Base-by-base conservation (phyloP, 2,888 invertebrate genomes). In the Apoda limacodes region DNA sequence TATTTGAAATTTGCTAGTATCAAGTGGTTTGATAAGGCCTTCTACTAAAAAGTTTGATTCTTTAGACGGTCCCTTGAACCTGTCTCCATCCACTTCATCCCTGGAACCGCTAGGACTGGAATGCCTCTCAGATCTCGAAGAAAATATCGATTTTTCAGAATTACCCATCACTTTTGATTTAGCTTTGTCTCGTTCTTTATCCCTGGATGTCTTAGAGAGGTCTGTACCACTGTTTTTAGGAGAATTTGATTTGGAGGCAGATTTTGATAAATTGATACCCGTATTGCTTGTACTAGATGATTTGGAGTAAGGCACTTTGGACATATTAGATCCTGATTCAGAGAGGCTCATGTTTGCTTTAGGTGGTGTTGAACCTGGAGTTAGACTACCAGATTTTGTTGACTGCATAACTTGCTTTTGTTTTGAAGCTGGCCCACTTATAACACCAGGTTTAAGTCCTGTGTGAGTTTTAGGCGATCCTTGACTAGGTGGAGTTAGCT, bases 1-100 rank as follows among this genome's bases (percentile, higher is more conserved):
- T 51, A 93, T 93, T 76, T 93, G 93, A 71, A 92, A 93, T 54
- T 91, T 93, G 34, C 89, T 89, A 32, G 87, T 88, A 49, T 93
- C 88, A 19, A 90, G 64, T 6, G 89, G 87, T 52, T 92, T 92
- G 49, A 90, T 90, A 32, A 90, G 75, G 6, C 90, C 88, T 51
- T 91, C 91, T 50, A 90, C 85, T 30, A 85, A 72, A 17, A 7
- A 7, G 30, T 85, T 85, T 10, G 88, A 82, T 2, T 87, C 85
- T 60, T 85, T 85, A 2, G 85, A 70, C 31, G 83, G 63, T 32
- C 68, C 52, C 53, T 91, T 90, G 50, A 84, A 87, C 21, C 85
- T 68, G 31, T 86, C 86, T 21, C 82, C 82, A 29, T 88, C 88
- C 13, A 82, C 75, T 31, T 89, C 88, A 34, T 88, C 88, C 19